These are phyloP conservation scores for Sardinella longiceps DNA, from an alignment of 2,797 vertebrate species.

Conservation along the genomic window DNA sequence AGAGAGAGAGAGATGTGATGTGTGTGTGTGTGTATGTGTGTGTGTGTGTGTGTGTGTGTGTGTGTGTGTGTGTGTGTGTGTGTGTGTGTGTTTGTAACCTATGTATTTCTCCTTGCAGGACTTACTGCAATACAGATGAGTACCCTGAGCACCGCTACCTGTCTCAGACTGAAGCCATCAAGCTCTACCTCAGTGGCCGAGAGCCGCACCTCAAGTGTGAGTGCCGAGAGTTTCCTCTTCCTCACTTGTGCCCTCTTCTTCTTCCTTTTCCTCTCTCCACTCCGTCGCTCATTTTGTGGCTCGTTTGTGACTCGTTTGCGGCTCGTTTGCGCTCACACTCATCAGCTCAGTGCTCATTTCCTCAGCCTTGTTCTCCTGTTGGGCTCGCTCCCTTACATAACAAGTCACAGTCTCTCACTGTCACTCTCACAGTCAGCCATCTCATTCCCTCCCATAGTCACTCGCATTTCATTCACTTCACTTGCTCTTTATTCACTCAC, in stretches of 20 bases:
- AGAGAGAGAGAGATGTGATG: no score
- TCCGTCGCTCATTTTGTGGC: not conserved
- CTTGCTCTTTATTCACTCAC: not conserved
- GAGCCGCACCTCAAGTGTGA: conserved; percentile 90
- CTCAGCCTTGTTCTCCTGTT: no score
- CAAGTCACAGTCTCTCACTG: no score
- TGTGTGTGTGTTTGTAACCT: not conserved
- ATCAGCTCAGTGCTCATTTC: no score
- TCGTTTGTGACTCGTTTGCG: no score
- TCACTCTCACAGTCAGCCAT: no score
- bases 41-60: not conserved
- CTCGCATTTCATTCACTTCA: no score
- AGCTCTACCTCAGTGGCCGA: conserved; percentile 90
- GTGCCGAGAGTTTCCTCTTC: conserved; percentile 60
- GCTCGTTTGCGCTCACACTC: no score
- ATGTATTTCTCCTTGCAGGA: conserved; percentile 72
- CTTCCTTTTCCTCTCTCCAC: not conserved
- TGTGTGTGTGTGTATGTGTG: not conserved
- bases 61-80: not conserved
- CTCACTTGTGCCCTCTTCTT: no score
- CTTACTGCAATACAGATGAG: conserved; percentile 93
- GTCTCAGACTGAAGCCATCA: conserved; percentile 92
- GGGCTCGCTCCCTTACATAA: no score
- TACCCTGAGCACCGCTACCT: conserved; percentile 90
- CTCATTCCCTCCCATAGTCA: no score